phyloP scores from a whole-genome alignment of 1,140 invertebrate genomes.

The Drosophila nigrodunni region DNA sequence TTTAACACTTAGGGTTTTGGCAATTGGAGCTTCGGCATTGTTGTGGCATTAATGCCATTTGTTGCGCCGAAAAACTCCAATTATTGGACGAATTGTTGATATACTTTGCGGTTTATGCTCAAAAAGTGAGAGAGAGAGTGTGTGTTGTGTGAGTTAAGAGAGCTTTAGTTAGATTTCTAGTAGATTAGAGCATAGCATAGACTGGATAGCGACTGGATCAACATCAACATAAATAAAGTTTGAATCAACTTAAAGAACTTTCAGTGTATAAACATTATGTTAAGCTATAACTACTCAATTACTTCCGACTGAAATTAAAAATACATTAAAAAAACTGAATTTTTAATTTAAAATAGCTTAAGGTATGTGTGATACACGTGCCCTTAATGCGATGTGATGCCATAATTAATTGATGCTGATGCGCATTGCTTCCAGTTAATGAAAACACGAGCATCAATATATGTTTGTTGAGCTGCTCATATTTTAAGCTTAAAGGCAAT shows the following conservation, averaged over 20 bases:
- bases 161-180: constrained; percentile 32
- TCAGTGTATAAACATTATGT: not conserved
- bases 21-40: constrained; percentile 75
- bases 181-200: constrained; percentile 50
- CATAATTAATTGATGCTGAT: constrained; percentile 21
- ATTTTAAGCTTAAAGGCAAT: constrained; percentile 63
- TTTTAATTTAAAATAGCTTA: not conserved
- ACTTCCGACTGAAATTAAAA: constrained; percentile 3
- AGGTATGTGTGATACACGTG: not conserved
- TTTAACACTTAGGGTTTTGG: constrained; percentile 82
- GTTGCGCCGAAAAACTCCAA: constrained; percentile 72
- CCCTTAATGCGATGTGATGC: constrained; percentile 28
- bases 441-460: constrained; percentile 16
- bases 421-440: constrained; percentile 17
- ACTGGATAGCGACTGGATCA: constrained; percentile 16
- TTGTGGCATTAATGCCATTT: constrained; percentile 57
- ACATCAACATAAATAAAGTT: not conserved
- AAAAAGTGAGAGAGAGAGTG: constrained; percentile 61
- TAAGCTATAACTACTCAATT: not conserved
- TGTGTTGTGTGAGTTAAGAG: constrained; percentile 31
- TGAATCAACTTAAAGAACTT: not conserved
- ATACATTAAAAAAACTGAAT: not conserved
- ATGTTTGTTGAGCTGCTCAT: constrained; percentile 31
- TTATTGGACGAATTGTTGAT: constrained; percentile 83
- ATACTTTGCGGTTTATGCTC: constrained; percentile 82